Evolutionary conservation across 2,797 vertebrate species (phyloP).

Genomic region (Lagocephalus sceleratus): DNA sequence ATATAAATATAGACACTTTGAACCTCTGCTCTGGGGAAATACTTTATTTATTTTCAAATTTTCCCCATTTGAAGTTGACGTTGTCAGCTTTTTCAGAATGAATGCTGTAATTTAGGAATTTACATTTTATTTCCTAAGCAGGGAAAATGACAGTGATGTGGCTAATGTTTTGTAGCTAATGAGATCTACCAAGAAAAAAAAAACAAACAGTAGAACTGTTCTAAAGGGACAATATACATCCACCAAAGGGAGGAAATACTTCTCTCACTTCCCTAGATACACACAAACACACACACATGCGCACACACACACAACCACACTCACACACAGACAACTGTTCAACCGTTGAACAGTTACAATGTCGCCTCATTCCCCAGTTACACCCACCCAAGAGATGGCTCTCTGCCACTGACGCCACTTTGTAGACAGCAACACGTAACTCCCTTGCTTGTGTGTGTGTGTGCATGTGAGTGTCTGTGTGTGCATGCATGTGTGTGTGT

Average conservation of each 20-base stretch:
- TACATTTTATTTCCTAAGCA: constrained; percentile 15
- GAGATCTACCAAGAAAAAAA: background rate
- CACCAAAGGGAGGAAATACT: constrained; percentile 19
- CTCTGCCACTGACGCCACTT: constrained; percentile 55
- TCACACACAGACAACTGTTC: constrained; percentile 27
- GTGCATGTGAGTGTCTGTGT: constrained; percentile 25
- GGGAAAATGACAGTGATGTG: constrained; percentile 23
- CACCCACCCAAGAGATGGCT: constrained; percentile 24
- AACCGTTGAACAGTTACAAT: no score
- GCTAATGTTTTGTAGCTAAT: constrained; percentile 11
- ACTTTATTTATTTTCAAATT: constrained; percentile 8
- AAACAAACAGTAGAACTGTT: background rate
- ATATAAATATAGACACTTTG: constrained; percentile 54
- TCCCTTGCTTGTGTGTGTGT: constrained; percentile 9
- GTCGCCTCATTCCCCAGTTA: no score
- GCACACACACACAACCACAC: constrained; percentile 10
- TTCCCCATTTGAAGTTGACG: constrained; percentile 24
- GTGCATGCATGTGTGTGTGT: constrained; percentile 24
- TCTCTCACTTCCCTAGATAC: constrained; percentile 7
- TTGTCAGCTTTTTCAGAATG: constrained; percentile 33
- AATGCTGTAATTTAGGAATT: constrained; percentile 23
- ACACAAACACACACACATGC: constrained; percentile 23
- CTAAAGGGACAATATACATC: constrained; percentile 22
- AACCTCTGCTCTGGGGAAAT: constrained; percentile 35
- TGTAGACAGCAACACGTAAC: constrained; percentile 38